Base-by-base conservation (phyloP, 2,888 invertebrate genomes). In the Celastrina argiolus region DNA sequence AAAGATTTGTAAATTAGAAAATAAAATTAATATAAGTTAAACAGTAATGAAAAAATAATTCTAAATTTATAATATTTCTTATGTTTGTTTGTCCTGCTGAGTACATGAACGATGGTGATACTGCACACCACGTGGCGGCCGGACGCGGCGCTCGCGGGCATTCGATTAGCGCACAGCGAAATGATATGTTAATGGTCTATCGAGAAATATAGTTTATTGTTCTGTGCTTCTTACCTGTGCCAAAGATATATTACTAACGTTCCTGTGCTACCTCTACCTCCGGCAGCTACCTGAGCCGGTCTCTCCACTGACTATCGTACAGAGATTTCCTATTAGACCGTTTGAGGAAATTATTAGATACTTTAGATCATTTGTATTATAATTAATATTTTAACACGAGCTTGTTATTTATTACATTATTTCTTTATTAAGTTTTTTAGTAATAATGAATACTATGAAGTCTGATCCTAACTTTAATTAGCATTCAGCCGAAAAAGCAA, bases 141-240 rank as follows among this genome's bases (percentile, higher is more conserved):
- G 2, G 56, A 67, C 72, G 72, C 72, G 71, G 71, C 69, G 77
- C 80, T 78, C 74, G 78, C 75, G 81, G 86, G 78, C 80, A 81
- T 81, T 83, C 82, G 81, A 84, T 85, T 84, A 84, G 81, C 78
- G 79, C 76, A 74, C 75, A 75, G 74, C 77, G 75, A 82, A 86
- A 83, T 84, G 81, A 83, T 87, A 87, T 84, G 85, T 81, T 86
- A 87, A 87, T 85, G 82, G 81, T 75, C 80, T 80, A 81, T 82
- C 81, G 77, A 79, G 84, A 80, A 81, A 80, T 81, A 81, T 84
- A 78, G 81, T 85, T 85, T 83, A 86, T 87, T 84, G 83, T 76
- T 75, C 75, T 73, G 72, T 73, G 74, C 75, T 74, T 71, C 71
- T 71, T 76, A 71, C 69, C 71, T 70, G 73, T 71, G 61, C 42